Conservation (phyloP, 2,113 vertebrate species). For the Coptodon bakossiorum region DNA sequence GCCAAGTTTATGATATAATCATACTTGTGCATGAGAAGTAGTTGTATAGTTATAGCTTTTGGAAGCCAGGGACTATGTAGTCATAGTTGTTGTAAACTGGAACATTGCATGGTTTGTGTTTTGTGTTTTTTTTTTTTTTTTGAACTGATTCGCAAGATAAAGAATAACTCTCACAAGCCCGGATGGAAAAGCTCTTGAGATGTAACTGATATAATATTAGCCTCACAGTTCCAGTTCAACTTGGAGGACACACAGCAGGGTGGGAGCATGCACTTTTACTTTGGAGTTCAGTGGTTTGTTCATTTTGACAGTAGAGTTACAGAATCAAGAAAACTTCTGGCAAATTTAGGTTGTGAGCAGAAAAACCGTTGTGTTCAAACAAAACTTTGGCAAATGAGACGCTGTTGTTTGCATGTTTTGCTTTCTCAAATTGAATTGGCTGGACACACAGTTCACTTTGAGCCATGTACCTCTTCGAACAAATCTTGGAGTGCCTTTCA, state of each 20-base stretch:
- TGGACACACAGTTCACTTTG: not conserved
- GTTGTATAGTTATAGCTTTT: not conserved
- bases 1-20: not conserved
- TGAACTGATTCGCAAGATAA: not conserved
- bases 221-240: conserved; percentile 27
- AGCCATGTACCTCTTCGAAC: not conserved
- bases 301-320: not conserved
- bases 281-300: not conserved
- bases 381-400: not conserved
- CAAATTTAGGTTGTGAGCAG: not conserved
- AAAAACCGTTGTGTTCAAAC: not conserved
- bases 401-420: not conserved
- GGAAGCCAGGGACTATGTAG: not conserved
- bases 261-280: not conserved
- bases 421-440: not conserved
- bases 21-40: not conserved
- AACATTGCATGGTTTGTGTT: conserved; percentile 28
- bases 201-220: conserved; percentile 35
- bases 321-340: not conserved
- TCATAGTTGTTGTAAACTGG: not conserved
- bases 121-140: no score
- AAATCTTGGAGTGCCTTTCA: not conserved
- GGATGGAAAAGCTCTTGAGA: conserved; percentile 48
- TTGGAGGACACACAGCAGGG: not conserved
- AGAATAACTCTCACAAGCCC: conserved; percentile 21